Conservation (phyloP, 2,113 vertebrate species). For the Columba livia region DNA sequence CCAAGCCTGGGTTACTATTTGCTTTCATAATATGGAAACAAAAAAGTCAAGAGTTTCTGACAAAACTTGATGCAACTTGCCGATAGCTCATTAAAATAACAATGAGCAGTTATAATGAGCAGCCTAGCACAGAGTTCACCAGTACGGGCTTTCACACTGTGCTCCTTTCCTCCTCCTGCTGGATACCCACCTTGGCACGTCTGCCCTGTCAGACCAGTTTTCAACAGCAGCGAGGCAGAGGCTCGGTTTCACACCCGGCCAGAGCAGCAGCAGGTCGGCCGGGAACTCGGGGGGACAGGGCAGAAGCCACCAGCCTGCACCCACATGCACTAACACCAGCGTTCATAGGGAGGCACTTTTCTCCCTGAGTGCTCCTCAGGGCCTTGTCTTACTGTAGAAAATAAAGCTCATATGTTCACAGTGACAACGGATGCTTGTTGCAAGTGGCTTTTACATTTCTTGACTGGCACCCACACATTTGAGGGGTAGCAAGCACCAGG, state of each 20-base stretch:
- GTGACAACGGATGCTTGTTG: neutral
- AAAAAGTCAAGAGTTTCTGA: neutral
- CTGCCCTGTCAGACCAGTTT: conserved; percentile 1
- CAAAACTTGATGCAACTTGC: conserved; percentile 23
- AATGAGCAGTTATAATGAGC: neutral
- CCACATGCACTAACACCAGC: accelerated
- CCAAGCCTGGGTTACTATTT: neutral
- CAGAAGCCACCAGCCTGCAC: neutral
- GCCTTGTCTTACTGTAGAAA: neutral
- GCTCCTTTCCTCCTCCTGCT: neutral
- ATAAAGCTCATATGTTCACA: accelerated
- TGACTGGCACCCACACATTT: neutral
- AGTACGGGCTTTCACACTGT: neutral
- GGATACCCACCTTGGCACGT: neutral
- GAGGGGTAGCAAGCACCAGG: accelerated
- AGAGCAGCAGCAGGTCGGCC: neutral
- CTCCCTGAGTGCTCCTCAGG: accelerated
- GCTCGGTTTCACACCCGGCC: neutral
- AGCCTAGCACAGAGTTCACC: neutral
- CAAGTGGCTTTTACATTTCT: neutral
- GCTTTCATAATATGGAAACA: neutral
- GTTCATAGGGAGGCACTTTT: neutral
- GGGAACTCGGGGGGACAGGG: accelerated
- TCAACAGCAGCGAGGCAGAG: neutral
- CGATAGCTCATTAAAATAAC: neutral